Evolutionary conservation across 2,888 invertebrate species (phyloP).

Genomic region (Meteorus cinctellus): DNA sequence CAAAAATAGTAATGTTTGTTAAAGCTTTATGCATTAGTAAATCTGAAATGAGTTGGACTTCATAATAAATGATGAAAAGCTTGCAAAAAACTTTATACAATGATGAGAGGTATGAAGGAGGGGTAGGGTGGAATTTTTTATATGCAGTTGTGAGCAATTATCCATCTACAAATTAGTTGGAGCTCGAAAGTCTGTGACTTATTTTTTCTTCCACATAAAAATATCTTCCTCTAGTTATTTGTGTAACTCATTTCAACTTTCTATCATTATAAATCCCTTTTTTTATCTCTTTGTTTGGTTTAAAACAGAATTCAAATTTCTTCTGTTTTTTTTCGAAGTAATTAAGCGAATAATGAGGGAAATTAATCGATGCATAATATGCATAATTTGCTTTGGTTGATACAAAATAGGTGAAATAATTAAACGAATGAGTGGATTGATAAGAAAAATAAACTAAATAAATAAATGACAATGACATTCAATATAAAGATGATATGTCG

Average conservation of each 20-base stretch:
- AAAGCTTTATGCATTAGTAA: background rate
- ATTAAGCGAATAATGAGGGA: background rate
- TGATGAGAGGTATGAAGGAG: background rate
- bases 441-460: constrained; percentile 50
- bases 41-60: background rate
- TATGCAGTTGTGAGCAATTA: background rate
- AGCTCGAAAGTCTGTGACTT: background rate
- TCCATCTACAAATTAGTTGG: background rate
- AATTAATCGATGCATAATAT: background rate
- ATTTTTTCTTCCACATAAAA: background rate
- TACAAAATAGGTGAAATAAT: background rate
- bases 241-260: too few species aligned
- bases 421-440: background rate
- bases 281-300: too few species aligned
- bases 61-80: background rate
- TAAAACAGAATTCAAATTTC: background rate
- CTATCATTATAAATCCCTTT: too few species aligned
- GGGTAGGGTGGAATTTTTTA: background rate
- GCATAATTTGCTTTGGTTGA: background rate
- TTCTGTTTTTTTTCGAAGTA: background rate
- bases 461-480: constrained; percentile 4
- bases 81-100: background rate
- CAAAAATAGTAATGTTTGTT: background rate
- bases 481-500: background rate
- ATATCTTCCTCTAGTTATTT: too few species aligned